Base-by-base conservation (phyloP, 1,140 invertebrate genomes). In the Drosophila nigrodunni region DNA sequence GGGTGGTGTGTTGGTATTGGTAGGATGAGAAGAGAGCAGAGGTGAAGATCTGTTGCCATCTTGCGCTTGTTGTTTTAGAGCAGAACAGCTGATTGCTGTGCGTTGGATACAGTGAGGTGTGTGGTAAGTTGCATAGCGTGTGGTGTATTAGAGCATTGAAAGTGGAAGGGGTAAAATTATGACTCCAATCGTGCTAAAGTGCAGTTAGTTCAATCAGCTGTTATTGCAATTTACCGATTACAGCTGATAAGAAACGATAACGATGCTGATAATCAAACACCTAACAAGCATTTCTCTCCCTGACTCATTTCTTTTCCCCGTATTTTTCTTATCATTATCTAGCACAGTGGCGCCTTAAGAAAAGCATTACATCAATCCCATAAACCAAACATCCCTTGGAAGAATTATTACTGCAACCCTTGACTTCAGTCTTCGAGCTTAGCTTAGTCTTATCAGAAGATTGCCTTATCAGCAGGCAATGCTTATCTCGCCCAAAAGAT, bases 221-320 rank as follows among this genome's bases (percentile, higher is more conserved):
- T 68, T 59, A 46, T 50, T 68, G 44, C 54, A 68, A 35, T 50
- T 50, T 30, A 30, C 25, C 66, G 44, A 49, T 43, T 49, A 9
- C 35, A 49, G 35, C 44, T 69, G 66, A 69, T 68, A 59, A 68
- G n/a, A 7, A 44, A 34, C 62, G 60, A 64, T 64, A 65, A 65
- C 50, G 62, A 44, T 62, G 59, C 61, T 65, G 61, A 66, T 66
- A 54, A 30, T 30, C 25, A 30, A 30, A 44, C 9, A 15, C 11
- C 25, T 52, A 50, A 54, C 15, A n/a, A 65, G n/a, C 3, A 37
- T 34, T 35, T 34, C 13, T 57, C 41, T 9, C 18, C 1, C 21
- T 41, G 41, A 11, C 54, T 11, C 37, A 25, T 3, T 18, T 4
- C 25, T 30, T 30, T 9, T 30, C 58, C 6, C 25, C 25, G 2